These are phyloP conservation scores for Cosmia trapezina DNA, from an alignment of 2,888 invertebrate species.

Conservation along the genomic window DNA sequence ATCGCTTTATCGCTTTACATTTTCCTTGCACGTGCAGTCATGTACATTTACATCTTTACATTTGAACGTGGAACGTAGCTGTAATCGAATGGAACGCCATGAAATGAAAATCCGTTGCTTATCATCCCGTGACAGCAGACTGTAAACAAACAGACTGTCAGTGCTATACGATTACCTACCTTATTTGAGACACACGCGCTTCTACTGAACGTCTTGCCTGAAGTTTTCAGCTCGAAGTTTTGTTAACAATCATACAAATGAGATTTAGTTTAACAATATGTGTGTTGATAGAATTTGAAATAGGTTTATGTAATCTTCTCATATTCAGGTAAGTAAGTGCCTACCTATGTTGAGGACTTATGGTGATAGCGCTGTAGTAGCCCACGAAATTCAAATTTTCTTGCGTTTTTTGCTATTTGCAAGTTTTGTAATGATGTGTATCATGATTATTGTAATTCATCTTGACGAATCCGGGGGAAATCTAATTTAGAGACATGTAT, in stretches of 20 bases:
- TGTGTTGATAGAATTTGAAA: not conserved
- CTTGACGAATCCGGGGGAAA: too few relatives aligned
- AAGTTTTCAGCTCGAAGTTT: conserved; percentile 11
- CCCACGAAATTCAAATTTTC: too few relatives aligned
- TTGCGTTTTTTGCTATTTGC: too few relatives aligned
- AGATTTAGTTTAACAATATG: not conserved
- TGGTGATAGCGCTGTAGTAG: too few relatives aligned
- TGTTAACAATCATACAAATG: conserved; percentile 2
- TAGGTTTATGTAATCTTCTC: not conserved
- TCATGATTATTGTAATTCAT: too few relatives aligned
- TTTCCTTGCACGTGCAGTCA: not conserved
- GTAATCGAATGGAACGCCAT: conserved; percentile 9
- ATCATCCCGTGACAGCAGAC: conserved; percentile 16
- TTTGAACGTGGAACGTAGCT: not conserved
- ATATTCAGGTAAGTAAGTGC: too few relatives aligned
- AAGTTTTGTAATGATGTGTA: too few relatives aligned
- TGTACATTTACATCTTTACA: not conserved
- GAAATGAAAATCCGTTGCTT: conserved; percentile 15
- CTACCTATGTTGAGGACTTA: not conserved
- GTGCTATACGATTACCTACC: not conserved
- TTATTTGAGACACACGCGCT: conserved; percentile 14
- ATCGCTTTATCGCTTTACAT: not conserved
- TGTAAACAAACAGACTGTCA: conserved; percentile 14
- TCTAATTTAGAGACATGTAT: too few relatives aligned
- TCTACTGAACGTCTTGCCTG: conserved; percentile 2